These are phyloP conservation scores for Thumatha senex DNA, from an alignment of 2,888 invertebrate species.

Conservation along the genomic window DNA sequence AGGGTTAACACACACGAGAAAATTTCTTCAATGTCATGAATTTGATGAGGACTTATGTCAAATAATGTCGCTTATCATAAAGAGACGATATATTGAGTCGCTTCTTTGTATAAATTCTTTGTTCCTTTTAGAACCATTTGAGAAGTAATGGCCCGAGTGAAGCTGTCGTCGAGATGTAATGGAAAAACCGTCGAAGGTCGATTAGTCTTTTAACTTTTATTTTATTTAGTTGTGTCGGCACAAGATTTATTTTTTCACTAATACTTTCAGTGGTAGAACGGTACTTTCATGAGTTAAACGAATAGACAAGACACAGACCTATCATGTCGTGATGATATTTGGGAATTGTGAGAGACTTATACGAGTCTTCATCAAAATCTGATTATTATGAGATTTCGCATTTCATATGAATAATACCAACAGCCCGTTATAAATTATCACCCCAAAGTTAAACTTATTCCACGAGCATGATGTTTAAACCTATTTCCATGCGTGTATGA, in stretches of 20 bases:
- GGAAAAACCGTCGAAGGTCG: slow-evolving; percentile 52
- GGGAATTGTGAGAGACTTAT: no score
- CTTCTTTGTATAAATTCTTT: slow-evolving; percentile 35
- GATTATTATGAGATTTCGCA: no score
- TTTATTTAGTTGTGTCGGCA: slow-evolving; percentile 35
- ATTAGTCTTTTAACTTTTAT: slow-evolving; percentile 49
- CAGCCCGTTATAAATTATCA: not conserved
- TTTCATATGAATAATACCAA: no score
- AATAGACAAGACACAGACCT: no score
- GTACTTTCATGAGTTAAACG: not conserved
- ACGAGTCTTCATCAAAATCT: no score
- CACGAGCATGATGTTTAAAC: slow-evolving; percentile 36
- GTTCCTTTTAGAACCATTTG: slow-evolving; percentile 58
- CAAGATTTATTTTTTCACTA: slow-evolving; percentile 19
- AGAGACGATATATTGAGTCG: slow-evolving; percentile 24
- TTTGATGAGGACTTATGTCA: slow-evolving; percentile 54
- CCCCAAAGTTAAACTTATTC: slow-evolving; percentile 22
- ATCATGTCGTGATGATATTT: no score
- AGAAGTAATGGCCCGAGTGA: slow-evolving; percentile 59
- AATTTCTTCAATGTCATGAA: slow-evolving; percentile 53
- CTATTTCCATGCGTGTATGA: slow-evolving; percentile 59
- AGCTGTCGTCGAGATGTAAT: slow-evolving; percentile 55
- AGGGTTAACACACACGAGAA: slow-evolving; percentile 52
- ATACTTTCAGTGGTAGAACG: slow-evolving; percentile 10
- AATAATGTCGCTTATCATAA: slow-evolving; percentile 40